These are phyloP conservation scores for Megaceryle maxima DNA, from an alignment of 2,113 vertebrate species.

Conservation along the genomic window DNA sequence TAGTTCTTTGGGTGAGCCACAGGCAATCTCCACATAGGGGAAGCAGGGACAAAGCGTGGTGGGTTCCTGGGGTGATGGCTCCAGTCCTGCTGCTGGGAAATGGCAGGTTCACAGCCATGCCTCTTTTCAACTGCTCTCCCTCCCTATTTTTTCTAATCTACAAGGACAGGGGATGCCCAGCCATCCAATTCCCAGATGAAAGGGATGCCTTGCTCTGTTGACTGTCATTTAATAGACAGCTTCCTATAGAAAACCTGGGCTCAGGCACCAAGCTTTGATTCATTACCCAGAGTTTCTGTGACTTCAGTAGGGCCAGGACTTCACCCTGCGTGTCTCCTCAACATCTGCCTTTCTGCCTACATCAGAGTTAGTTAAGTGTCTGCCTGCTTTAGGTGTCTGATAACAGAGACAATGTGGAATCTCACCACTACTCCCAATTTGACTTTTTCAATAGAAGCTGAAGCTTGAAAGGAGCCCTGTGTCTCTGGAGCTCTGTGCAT, in stretches of 20 bases:
- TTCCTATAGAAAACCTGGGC: background rate
- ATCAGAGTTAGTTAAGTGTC: background rate
- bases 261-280: background rate
- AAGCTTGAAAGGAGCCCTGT: constrained; percentile 2
- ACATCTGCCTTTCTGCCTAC: background rate
- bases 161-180: rapidly evolving
- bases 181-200: background rate
- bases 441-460: background rate
- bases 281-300: background rate
- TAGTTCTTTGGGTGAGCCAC: rapidly evolving
- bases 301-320: background rate
- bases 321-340: background rate
- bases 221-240: background rate
- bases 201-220: background rate
- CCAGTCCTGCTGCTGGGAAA: background rate
- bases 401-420: background rate
- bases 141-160: background rate
- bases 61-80: background rate
- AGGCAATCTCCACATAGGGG: no score
- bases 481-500: background rate
- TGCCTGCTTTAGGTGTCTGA: background rate
- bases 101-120: background rate
- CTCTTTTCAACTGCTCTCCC: no score
- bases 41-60: background rate
- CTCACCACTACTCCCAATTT: background rate